Evolutionary conservation across 2,113 vertebrate species (phyloP).

Genomic region (Myanophis thanlyinensis): DNA sequence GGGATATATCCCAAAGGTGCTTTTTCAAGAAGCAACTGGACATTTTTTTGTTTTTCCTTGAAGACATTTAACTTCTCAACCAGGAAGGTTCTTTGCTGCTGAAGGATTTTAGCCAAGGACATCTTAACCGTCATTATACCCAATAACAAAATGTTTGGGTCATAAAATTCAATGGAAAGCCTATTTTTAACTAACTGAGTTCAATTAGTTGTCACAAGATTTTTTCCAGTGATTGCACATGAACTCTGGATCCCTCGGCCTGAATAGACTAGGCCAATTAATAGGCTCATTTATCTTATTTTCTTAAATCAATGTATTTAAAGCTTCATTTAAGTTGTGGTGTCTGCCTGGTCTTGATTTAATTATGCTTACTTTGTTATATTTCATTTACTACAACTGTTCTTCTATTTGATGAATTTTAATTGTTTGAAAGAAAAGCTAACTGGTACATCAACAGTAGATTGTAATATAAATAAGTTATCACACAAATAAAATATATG

Average conservation of each 20-base stretch:
- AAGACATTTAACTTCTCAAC: not conserved
- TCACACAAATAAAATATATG: not conserved
- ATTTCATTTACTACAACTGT: not conserved
- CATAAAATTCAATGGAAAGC: not conserved
- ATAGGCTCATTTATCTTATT: not conserved
- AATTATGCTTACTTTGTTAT: not conserved
- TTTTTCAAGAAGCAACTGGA: not conserved
- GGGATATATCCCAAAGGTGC: not conserved
- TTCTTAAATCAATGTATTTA: not conserved
- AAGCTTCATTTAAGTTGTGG: not conserved
- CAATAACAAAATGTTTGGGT: not conserved
- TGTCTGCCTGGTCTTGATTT: not conserved
- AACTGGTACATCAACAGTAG: not conserved
- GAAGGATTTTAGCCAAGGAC: not conserved
- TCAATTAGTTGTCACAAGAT: not conserved
- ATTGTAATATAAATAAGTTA: not conserved
- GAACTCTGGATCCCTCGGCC: not conserved
- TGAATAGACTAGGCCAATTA: not conserved
- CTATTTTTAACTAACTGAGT: not conserved
- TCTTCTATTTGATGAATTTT: not conserved
- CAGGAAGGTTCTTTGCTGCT: not conserved
- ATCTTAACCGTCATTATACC: not conserved
- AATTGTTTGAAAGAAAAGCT: not conserved
- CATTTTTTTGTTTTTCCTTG: not conserved
- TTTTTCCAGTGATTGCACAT: not conserved